Evolutionary conservation across 1,140 invertebrate genomes (phyloP), one percentile per base, ranked within the genome.

Genomic region (Drosophila virilis): DNA sequence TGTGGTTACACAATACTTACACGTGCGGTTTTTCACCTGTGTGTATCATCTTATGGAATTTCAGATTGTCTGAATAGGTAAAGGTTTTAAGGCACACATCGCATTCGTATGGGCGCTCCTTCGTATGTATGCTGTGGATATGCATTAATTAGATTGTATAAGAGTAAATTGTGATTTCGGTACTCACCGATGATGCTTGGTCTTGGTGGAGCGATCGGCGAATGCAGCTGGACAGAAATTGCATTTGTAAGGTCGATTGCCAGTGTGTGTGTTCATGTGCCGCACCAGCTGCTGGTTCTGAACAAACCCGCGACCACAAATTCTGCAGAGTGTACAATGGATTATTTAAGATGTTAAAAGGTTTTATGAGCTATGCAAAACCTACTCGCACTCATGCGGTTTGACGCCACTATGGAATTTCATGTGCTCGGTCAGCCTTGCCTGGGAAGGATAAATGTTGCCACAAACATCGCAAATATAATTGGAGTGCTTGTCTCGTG

Each of bases 61-160:
- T 93, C n/a, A 95, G 86, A 73, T 94, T 94, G 62, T 94, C 94
- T 45, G 94, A 94, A n/a, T 94, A 93, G 40, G 94, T 95, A 81
- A 96, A 96, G 0, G 95, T 94, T 83, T 96, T 96, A 1, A 94
- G 93, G 82, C 96, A 96, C 0, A 94, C 94, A 0, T 94, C 94
- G 57, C 96, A 96, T 66, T 95, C 94, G 65, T 95, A 96, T 0
- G 96, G 95, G 0, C 95, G 92, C 77, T 96, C 96, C 1, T 97
- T 97, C 1, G 95, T 96, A 90, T 98, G 96, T 51, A 90, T 88
- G 52, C 83, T 86, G 6, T 8, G n/a, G 9, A 38, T 46, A 8
- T n/a, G 12, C 10, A 35, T 13, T n/a, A 3, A 35, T n/a, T 7
- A 28, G 2, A 22, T 50, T 13, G 2, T 33, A 42, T 2, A 5